Base-by-base conservation (phyloP, 35 echinoderm and acorn worm genomes). In the Patiria miniata region DNA sequence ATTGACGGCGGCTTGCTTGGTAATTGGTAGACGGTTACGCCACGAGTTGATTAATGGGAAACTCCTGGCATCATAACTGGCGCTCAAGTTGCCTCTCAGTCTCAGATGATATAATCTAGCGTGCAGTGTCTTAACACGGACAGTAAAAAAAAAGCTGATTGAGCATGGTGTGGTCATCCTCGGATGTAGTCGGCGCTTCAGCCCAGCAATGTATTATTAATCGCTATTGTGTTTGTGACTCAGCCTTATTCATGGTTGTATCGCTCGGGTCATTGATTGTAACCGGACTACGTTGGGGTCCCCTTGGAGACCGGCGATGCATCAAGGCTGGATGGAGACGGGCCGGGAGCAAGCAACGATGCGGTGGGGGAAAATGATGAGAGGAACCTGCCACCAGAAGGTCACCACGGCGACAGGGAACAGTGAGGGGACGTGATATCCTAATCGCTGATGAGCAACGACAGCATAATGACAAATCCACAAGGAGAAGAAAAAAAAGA, bases 1-100 rank as follows among this genome's bases (percentile, higher is more conserved):
- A 73, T 34, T 73, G 65, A 73, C 34, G 65, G 34, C 26, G 29
- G 65, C 26, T 73, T n/a, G n/a, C 1, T 26, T 32, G 26, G 34
- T 73, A 73, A 73, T 73, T 73, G 65, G 65, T 23, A 73, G 65
- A 73, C 34, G 65, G 65, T 34, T 73, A 73, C 26, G 65, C 65
- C 29, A 23, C 65, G 14, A 34, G 65, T 73, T 73, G 65, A 73
- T 73, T 73, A 73, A 73, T 73, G 34, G 29, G 34, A 12, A 12
- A 6, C 42, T 47, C 42, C 42, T 47, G 42, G 12, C 12, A 47
- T 4, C 42, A 47, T 47, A 4, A 47, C 42, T 47, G 42, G 42
- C 42, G 12, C 42, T 47, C 12, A 12, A 4, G 12, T 12, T 47
- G 42, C 4, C 42, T 6, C 42, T 47, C 12, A 12, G 4, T 47